Percentiles rank a stretch among this genome's conserved stretches.
These are phyloP conservation scores for Steinernema feltiae DNA, from an alignment of 1,140 invertebrate species.

Conservation along the genomic window DNA sequence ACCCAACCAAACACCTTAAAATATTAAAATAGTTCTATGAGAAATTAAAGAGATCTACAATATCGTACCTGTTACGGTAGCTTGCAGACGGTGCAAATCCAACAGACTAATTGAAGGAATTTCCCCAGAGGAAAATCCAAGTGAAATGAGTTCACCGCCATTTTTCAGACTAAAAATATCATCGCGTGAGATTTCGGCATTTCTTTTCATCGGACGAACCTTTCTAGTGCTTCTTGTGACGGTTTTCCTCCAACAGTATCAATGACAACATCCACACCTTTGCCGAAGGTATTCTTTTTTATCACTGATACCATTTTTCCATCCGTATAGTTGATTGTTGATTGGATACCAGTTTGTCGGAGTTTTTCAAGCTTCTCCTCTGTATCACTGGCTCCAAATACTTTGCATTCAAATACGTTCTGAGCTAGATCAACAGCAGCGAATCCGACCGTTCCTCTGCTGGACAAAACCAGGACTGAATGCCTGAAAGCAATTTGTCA, in stretches of 20 bases:
- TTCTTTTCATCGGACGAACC: constrained; percentile 14
- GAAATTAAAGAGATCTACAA: constrained; percentile 1
- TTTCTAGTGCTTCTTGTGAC: constrained; percentile 34
- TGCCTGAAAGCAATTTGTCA: constrained; percentile 24
- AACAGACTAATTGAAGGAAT: constrained; percentile 28
- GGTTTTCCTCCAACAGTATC: constrained; percentile 40
- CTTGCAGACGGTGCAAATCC: constrained; percentile 37
- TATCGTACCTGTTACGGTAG: constrained; percentile 28
- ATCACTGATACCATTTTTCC: constrained; percentile 25
- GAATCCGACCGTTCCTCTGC: constrained; percentile 35
- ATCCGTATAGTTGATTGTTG: constrained; percentile 38
- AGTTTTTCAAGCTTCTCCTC: constrained; percentile 36
- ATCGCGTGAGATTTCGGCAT: not conserved
- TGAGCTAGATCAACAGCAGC: constrained; percentile 38
- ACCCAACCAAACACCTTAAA: constrained; percentile 30
- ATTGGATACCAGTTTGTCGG: constrained; percentile 28
- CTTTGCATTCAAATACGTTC: constrained; percentile 36
- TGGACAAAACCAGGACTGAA: constrained; percentile 26
- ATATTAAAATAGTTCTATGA: too few relatives aligned
- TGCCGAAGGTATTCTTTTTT: constrained; percentile 34
- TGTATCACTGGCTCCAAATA: constrained; percentile 36
- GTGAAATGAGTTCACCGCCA: constrained; percentile 32
- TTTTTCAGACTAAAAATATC: constrained; percentile 37
- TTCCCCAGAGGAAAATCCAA: constrained; percentile 37
- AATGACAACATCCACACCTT: constrained; percentile 40